phyloP scores from a whole-genome alignment of 1,140 invertebrate species.

The Hirudo medicinalis region DNA sequence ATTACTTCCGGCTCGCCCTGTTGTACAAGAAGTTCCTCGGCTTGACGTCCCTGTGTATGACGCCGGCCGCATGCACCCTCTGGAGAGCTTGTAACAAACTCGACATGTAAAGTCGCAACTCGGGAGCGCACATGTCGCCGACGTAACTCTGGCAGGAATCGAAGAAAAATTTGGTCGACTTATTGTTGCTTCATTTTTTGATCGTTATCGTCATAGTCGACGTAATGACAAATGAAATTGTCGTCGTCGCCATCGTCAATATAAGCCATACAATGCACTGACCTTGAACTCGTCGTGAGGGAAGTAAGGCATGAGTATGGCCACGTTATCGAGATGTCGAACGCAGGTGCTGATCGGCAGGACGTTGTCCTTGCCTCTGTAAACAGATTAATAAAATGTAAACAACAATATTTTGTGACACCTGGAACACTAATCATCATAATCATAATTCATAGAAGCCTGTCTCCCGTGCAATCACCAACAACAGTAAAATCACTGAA shows the following conservation, averaged over 20 bases:
- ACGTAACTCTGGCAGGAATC: conserved; percentile 54
- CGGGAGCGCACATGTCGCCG: conserved; percentile 44
- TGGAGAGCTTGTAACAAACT: conserved; percentile 63
- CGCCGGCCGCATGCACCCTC: conserved; percentile 66
- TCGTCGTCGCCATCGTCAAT: background rate
- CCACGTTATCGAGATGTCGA: conserved; percentile 61
- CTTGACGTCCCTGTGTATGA: conserved; percentile 85
- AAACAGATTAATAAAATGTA: conserved; percentile 32
- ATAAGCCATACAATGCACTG: conserved; percentile 34
- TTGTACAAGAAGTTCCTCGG: conserved; percentile 83
- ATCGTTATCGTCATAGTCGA: background rate
- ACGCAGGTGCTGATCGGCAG: conserved; percentile 65
- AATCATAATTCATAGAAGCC: background rate
- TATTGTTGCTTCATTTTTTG: background rate
- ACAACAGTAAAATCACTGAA: background rate
- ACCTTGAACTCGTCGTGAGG: conserved; percentile 64
- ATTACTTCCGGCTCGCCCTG: conserved; percentile 52
- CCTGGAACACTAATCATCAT: background rate
- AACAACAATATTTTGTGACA: background rate
- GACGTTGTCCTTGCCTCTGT: conserved; percentile 65
- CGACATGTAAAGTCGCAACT: conserved; percentile 65
- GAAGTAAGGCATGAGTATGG: conserved; percentile 81
- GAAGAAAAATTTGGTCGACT: background rate
- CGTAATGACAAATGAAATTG: background rate
- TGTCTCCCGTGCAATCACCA: background rate